These are phyloP conservation scores for Bettongia penicillata DNA, from an alignment of 2,113 vertebrate genomes.

Conservation along the genomic window DNA sequence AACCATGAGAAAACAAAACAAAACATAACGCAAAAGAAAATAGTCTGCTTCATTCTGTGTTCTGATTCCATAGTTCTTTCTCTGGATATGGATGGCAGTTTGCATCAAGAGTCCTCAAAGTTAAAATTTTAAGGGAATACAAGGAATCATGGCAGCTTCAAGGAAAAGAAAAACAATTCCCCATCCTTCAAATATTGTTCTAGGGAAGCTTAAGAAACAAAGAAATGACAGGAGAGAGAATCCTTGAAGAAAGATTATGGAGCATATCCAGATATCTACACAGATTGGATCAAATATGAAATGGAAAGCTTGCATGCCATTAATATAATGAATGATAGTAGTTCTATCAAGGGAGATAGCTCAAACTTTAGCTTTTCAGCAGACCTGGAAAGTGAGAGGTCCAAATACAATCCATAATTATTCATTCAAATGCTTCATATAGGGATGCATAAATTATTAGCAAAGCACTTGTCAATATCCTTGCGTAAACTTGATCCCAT, in stretches of 20 bases:
- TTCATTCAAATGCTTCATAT: not conserved
- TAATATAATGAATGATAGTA: not conserved
- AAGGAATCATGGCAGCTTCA: not conserved
- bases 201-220: not conserved
- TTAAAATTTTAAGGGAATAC: not conserved
- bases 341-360: not conserved
- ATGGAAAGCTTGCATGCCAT: not conserved
- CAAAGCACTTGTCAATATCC: not conserved
- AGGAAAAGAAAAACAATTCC: not conserved
- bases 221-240: not conserved
- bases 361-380: not conserved
- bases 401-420: not conserved
- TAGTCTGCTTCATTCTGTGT: no score
- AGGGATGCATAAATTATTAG: not conserved
- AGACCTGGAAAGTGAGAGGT: not conserved
- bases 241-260: not conserved
- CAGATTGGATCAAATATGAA: not conserved
- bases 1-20: no score
- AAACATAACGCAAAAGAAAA: no score
- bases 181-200: not conserved
- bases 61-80: no score
- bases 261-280: not conserved
- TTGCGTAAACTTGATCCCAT: not conserved
- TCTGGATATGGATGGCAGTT: no score
- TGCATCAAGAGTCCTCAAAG: not conserved